Evolutionary conservation across 1,140 invertebrate genomes (phyloP).

Genomic region (Nymphalis io): DNA sequence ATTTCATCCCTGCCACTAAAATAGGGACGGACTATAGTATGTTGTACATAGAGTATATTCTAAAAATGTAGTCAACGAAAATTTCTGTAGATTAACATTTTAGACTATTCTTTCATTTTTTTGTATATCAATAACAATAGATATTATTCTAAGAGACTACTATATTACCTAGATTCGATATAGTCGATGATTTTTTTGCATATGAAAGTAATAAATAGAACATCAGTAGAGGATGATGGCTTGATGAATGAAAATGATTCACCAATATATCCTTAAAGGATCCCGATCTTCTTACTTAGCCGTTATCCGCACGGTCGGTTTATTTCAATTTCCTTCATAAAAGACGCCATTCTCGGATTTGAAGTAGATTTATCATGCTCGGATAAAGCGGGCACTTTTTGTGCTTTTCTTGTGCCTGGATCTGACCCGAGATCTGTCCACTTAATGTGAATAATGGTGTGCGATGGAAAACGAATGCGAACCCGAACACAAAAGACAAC

Average conservation of each 20-base stretch:
- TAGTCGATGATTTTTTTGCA: not conserved
- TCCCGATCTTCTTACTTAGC: constrained; percentile 79
- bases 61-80: not conserved
- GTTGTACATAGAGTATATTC: constrained; percentile 11
- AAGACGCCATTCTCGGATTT: constrained; percentile 81
- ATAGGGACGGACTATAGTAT: constrained; percentile 55
- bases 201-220: constrained; percentile 2
- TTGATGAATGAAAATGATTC: constrained; percentile 78
- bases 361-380: constrained; percentile 81
- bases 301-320: constrained; percentile 80
- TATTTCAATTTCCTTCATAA: constrained; percentile 81
- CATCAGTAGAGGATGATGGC: constrained; percentile 30
- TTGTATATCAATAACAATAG: no score
- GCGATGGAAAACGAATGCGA: constrained; percentile 80
- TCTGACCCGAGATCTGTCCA: constrained; percentile 81
- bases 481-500: constrained; percentile 79
- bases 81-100: not conserved
- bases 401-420: constrained; percentile 80
- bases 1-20: constrained; percentile 68
- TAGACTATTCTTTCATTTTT: no score
- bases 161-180: no score
- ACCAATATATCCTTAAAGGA: constrained; percentile 77
- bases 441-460: constrained; percentile 81
- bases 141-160: not conserved
- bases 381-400: constrained; percentile 81